Evolutionary conservation across 2,888 invertebrate genomes (phyloP).

Genomic region (Tubiluchus corallicola): DNA sequence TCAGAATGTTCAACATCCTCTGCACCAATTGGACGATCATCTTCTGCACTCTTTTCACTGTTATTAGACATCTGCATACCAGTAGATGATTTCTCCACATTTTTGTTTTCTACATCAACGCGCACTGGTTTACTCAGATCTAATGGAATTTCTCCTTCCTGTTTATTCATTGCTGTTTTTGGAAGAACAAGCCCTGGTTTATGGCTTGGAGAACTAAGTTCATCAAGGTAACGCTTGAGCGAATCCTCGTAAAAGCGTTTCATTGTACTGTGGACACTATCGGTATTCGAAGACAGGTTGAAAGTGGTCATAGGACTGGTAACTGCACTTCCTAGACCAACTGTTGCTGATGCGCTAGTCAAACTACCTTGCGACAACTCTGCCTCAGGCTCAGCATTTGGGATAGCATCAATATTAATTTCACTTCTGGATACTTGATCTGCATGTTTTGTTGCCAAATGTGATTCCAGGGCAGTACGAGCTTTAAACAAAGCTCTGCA

Average conservation of each 20-base stretch:
- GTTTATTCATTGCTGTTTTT: too few relatives aligned
- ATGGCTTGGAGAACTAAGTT: conserved; percentile 29
- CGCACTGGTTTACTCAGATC: not conserved
- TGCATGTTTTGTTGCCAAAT: conserved; percentile 77
- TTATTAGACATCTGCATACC: conserved; percentile 17
- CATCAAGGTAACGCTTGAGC: conserved; percentile 68
- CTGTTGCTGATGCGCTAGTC: conserved; percentile 7
- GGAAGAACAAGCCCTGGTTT: too few relatives aligned
- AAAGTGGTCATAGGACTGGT: not conserved
- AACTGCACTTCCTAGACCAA: conserved; percentile 6
- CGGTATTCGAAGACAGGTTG: conserved; percentile 35
- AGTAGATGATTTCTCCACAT: too few relatives aligned
- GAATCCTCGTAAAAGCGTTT: conserved; percentile 81
- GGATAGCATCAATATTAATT: conserved; percentile 78
- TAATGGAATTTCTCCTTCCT: too few relatives aligned
- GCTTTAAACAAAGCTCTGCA: conserved; percentile 86
- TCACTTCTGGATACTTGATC: conserved; percentile 78
- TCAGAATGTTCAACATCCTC: conserved; percentile 21
- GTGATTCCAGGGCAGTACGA: conserved; percentile 79
- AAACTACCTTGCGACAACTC: too few relatives aligned
- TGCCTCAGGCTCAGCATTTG: conserved; percentile 40
- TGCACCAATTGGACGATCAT: conserved; percentile 7
- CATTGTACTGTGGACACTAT: conserved; percentile 62
- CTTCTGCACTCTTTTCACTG: conserved; percentile 16
- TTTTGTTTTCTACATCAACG: too few relatives aligned